phyloP scores from a whole-genome alignment of 2,888 invertebrate genomes.

The Stramonita haemastoma region DNA sequence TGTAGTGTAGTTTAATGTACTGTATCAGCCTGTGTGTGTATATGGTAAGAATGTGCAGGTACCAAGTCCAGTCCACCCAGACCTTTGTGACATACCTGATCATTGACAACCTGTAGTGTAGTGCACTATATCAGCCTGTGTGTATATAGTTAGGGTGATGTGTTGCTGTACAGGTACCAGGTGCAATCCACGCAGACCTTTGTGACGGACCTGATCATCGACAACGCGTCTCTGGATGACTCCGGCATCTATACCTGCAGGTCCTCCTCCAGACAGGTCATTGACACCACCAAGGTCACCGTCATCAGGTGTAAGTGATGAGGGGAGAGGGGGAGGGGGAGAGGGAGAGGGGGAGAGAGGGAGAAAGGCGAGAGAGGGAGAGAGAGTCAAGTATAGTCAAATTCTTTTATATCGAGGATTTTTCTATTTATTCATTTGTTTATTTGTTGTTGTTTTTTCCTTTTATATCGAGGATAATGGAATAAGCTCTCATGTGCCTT shows the following conservation, averaged over 20 bases:
- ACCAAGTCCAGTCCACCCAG: slow-evolving; percentile 39
- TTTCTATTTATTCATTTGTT: too few relatives aligned
- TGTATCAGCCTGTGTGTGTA: too few relatives aligned
- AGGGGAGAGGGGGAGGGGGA: not conserved
- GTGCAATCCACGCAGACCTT: slow-evolving; percentile 38
- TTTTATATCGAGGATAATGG: too few relatives aligned
- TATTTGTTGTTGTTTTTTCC: too few relatives aligned
- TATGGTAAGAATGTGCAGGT: too few relatives aligned
- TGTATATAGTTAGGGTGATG: too few relatives aligned
- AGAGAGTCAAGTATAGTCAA: too few relatives aligned
- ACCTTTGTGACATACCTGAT: slow-evolving; percentile 45
- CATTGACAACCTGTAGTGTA: slow-evolving; percentile 32
- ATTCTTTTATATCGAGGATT: too few relatives aligned
- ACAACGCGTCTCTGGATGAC: slow-evolving; percentile 42
- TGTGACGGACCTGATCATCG: slow-evolving; percentile 47
- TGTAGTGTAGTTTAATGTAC: not conserved
- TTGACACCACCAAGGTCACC: slow-evolving; percentile 38
- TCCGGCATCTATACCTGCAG: slow-evolving; percentile 45
- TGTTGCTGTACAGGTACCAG: slow-evolving; percentile 41
- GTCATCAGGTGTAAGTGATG: slow-evolving; percentile 28
- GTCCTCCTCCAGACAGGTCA: not conserved
- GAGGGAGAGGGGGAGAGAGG: not conserved
- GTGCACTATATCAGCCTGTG: too few relatives aligned
- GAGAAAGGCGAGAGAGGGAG: too few relatives aligned
- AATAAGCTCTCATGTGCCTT: too few relatives aligned